Evolutionary conservation across 2,113 vertebrate genomes (phyloP).

Genomic region (Tupaia tana): DNA sequence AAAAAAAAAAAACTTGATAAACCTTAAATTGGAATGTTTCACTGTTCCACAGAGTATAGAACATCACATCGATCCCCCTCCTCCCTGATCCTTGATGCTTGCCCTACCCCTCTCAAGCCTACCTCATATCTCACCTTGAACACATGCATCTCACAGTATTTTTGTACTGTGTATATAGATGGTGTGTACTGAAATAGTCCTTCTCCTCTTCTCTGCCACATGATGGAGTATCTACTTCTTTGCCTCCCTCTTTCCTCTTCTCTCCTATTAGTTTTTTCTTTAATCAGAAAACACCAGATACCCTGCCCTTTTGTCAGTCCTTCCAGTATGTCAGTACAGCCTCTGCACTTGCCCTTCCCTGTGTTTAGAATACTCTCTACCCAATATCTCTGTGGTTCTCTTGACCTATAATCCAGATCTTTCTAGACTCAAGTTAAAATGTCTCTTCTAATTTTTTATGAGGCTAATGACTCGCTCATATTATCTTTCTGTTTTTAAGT

Average conservation of each 20-base stretch:
- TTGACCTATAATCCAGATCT: neutral
- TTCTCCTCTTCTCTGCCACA: neutral
- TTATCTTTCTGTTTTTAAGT: too few species aligned
- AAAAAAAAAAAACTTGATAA: neutral
- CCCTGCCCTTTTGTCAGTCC: neutral
- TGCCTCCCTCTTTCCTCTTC: too few species aligned
- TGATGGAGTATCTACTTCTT: accelerated
- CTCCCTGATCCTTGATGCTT: neutral
- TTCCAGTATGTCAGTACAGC: accelerated
- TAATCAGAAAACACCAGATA: neutral
- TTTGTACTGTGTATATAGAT: neutral
- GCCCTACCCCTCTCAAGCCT: too few species aligned
- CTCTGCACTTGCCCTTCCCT: neutral
- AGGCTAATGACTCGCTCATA: neutral
- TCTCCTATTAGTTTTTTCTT: neutral
- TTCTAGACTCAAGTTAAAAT: neutral
- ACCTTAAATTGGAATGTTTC: slow-evolving; percentile 50
- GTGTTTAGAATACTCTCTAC: neutral
- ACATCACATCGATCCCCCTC: neutral
- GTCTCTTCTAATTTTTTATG: neutral
- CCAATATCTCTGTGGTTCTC: neutral
- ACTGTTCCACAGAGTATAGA: neutral
- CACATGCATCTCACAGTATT: accelerated
- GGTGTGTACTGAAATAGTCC: neutral
- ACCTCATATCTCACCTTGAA: neutral